Evolutionary conservation across 2,888 invertebrate genomes (phyloP).

Genomic region (Hartigia nigra): DNA sequence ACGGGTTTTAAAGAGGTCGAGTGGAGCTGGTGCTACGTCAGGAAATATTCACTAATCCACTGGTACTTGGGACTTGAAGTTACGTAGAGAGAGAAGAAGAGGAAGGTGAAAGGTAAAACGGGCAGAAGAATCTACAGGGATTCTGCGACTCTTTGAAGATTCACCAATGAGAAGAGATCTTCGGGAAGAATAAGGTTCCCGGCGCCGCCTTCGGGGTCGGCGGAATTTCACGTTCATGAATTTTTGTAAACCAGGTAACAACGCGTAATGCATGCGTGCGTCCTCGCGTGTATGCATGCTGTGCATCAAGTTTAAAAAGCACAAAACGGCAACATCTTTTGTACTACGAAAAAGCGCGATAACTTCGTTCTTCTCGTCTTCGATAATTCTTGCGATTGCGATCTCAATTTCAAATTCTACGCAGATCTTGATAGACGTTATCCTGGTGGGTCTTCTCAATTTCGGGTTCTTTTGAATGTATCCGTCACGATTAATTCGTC

Average conservation of each 20-base stretch:
- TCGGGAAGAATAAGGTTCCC: slow-evolving; percentile 48
- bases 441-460: not conserved
- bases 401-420: not conserved
- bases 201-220: slow-evolving; percentile 70
- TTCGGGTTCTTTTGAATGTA: not conserved
- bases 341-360: not conserved
- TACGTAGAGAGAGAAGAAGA: not conserved
- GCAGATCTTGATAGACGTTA: not conserved
- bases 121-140: not conserved
- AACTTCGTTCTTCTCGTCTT: not conserved
- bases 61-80: not conserved
- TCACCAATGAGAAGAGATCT: not conserved
- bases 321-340: not conserved
- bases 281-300: not conserved
- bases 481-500: not conserved
- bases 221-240: slow-evolving; percentile 75
- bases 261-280: slow-evolving; percentile 60
- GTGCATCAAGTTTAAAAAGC: not conserved
- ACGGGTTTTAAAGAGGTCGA: not conserved
- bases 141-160: not conserved
- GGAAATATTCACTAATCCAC: not conserved
- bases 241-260: slow-evolving; percentile 76
- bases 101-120: not conserved
- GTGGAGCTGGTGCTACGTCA: not conserved
- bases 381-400: not conserved